phyloP scores from a whole-genome alignment of 1,140 invertebrate genomes.

The Drosophila bocki region DNA sequence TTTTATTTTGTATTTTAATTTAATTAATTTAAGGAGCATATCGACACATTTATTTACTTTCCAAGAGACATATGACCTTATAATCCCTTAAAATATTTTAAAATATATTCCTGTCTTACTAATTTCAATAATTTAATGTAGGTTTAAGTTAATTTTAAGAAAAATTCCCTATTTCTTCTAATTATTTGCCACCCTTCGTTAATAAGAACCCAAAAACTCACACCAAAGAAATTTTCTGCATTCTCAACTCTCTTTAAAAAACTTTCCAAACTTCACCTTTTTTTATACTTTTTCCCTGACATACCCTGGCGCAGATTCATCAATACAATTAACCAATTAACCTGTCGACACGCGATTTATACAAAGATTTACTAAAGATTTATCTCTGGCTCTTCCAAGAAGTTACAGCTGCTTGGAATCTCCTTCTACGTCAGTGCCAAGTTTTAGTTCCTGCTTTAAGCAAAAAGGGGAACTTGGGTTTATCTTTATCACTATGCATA shows the following conservation, averaged over 20 bases:
- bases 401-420: constrained; percentile 22
- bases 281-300: background rate
- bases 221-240: background rate
- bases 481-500: background rate
- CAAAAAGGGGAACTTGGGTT: constrained; percentile 18
- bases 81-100: background rate
- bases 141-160: background rate
- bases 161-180: background rate
- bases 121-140: background rate
- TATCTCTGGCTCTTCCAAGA: constrained; percentile 35
- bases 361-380: constrained; percentile 16
- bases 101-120: background rate
- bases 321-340: constrained; percentile 50
- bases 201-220: background rate
- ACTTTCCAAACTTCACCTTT: background rate
- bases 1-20: background rate
- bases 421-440: constrained; percentile 26
- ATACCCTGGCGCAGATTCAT: constrained; percentile 6
- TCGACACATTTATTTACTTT: background rate
- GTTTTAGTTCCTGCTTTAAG: constrained; percentile 30
- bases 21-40: background rate
- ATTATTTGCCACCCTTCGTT: background rate
- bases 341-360: constrained; percentile 50
- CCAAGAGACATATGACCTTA: background rate
- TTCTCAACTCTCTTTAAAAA: background rate